Evolutionary conservation across 2,888 invertebrate species (phyloP).

Genomic region (Ectemnius cavifrons): DNA sequence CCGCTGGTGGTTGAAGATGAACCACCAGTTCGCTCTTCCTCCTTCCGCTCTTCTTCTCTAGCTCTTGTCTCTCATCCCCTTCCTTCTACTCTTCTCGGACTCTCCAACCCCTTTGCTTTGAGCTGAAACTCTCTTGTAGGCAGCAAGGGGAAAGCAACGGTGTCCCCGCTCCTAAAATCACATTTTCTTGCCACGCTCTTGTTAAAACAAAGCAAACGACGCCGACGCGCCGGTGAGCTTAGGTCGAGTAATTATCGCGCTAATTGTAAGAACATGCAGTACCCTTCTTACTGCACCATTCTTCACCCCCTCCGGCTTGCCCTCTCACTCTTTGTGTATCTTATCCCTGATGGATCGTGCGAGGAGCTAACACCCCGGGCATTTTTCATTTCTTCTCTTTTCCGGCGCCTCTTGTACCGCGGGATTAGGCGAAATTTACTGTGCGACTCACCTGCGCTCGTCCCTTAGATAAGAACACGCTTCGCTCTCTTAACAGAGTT

Average conservation of each 20-base stretch:
- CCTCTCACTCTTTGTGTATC: too few relatives aligned
- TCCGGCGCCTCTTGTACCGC: conserved; percentile 2
- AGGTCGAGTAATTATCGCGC: conserved; percentile 47
- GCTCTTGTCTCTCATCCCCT: too few relatives aligned
- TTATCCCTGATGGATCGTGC: too few relatives aligned
- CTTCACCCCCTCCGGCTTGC: too few relatives aligned
- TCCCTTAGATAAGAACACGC: not conserved
- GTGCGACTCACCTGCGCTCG: not conserved
- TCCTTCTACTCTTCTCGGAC: not conserved
- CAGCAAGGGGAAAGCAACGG: conserved; percentile 19
- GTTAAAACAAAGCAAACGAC: conserved; percentile 34
- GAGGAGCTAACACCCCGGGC: not conserved
- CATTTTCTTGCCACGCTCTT: conserved; percentile 40
- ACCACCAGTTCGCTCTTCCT: too few relatives aligned
- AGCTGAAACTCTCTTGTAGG: not conserved
- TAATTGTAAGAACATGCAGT: not conserved
- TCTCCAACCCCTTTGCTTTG: too few relatives aligned
- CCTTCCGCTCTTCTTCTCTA: too few relatives aligned
- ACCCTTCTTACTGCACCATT: too few relatives aligned
- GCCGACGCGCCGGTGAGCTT: conserved; percentile 20
- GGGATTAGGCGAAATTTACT: conserved; percentile 24
- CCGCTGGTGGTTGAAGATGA: conserved; percentile 6
- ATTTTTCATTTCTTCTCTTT: conserved; percentile 5
- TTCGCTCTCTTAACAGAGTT: not conserved
- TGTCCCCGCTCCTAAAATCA: conserved; percentile 56